These are phyloP conservation scores for Entelurus aequoreus DNA, from an alignment of 2,113 vertebrate genomes.

Conservation along the genomic window DNA sequence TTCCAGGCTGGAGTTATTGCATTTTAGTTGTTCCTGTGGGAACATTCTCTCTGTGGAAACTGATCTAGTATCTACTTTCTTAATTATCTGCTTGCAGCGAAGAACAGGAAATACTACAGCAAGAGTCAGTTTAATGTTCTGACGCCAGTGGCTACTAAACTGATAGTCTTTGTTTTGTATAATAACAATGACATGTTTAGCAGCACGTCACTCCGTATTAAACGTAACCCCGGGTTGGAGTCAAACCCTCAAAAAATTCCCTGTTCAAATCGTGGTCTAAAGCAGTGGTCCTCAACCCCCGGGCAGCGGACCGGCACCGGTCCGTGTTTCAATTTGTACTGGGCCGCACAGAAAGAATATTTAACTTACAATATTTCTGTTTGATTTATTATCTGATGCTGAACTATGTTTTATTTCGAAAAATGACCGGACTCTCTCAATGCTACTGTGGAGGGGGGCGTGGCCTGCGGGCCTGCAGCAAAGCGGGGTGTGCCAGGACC, in stretches of 20 bases:
- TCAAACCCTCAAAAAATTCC: constrained; percentile 15
- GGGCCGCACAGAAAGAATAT: too few species aligned
- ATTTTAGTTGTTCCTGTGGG: constrained; percentile 20
- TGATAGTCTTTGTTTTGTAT: constrained; percentile 47
- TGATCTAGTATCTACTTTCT: constrained; percentile 51
- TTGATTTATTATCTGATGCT: too few species aligned
- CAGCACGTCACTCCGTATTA: constrained; percentile 17
- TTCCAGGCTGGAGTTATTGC: constrained; percentile 49
- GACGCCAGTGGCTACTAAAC: constrained; percentile 42
- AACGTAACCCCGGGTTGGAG: constrained; percentile 5
- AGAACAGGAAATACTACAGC: constrained; percentile 39
- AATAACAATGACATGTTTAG: constrained; percentile 56
- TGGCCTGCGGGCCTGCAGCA: too few species aligned
- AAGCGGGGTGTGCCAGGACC: too few species aligned
- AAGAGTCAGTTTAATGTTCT: constrained; percentile 51
- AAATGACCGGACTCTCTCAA: too few species aligned
- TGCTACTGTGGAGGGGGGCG: too few species aligned
- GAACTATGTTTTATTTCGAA: too few species aligned
- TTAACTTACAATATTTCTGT: too few species aligned
- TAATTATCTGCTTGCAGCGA: constrained; percentile 14
- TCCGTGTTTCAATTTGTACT: too few species aligned
- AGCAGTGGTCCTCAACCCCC: too few species aligned
- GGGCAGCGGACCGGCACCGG: too few species aligned
- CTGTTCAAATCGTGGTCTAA: constrained; percentile 35
- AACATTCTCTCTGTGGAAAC: constrained; percentile 29